Percentiles rank a stretch among this genome's conserved stretches.
These are phyloP conservation scores for Microctonus aethiopoides DNA, from an alignment of 2,888 invertebrate species.

Conservation along the genomic window DNA sequence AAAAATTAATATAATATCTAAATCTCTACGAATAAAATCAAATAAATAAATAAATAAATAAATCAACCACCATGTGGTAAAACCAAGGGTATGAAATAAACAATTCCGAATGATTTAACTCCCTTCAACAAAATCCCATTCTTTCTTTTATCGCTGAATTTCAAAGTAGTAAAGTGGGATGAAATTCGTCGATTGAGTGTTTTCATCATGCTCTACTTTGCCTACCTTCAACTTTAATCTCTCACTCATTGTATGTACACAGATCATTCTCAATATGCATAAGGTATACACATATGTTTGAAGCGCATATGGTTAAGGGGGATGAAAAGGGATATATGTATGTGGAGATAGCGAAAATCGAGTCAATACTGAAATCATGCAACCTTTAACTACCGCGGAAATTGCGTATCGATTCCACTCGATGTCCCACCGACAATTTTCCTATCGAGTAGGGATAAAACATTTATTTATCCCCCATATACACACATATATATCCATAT, in stretches of 20 bases:
- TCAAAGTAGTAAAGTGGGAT: too few species aligned
- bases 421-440: not conserved
- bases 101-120: not conserved
- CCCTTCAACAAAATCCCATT: not conserved
- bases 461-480: not conserved
- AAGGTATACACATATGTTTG: not conserved
- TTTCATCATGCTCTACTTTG: not conserved
- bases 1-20: too few species aligned
- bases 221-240: not conserved
- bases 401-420: constrained; percentile 18
- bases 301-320: not conserved
- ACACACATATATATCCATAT: too few species aligned
- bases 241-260: not conserved
- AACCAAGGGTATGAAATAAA: too few species aligned
- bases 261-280: not conserved
- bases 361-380: constrained; percentile 22
- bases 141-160: not conserved
- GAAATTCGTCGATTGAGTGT: constrained; percentile 4
- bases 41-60: too few species aligned
- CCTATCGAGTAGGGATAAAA: not conserved
- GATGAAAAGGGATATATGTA: not conserved
- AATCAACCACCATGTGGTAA: too few species aligned
- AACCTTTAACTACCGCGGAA: constrained; percentile 10
- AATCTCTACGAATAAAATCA: too few species aligned
- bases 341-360: constrained; percentile 11